Conservation (phyloP, 2,113 vertebrate species). For the Albula goreensis region DNA sequence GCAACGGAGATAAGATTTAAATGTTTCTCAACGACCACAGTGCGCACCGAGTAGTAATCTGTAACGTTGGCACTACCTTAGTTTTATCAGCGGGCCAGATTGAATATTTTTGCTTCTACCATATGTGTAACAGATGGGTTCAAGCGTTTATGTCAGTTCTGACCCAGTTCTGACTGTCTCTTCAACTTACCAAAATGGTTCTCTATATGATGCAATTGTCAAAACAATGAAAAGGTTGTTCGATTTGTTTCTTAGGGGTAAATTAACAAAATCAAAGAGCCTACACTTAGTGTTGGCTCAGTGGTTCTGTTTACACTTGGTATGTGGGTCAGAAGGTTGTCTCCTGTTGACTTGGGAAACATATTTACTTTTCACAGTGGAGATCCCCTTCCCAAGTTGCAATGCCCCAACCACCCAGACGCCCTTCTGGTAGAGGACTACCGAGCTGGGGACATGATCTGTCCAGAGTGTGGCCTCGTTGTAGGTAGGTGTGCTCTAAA, state of each 20-base stretch:
- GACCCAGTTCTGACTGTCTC: not conserved
- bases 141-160: not conserved
- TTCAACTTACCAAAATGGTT: not conserved
- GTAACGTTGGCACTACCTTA: too few relatives aligned
- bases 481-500: slow-evolving; percentile 78
- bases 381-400: slow-evolving; percentile 87
- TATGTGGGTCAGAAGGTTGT: not conserved
- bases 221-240: not conserved
- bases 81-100: not conserved
- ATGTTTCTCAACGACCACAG: too few relatives aligned
- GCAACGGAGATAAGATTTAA: too few relatives aligned
- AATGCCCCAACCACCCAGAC: slow-evolving; percentile 95
- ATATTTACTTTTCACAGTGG: slow-evolving; percentile 64
- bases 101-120: not conserved
- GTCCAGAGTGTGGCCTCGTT: slow-evolving; percentile 95
- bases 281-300: not conserved
- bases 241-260: not conserved
- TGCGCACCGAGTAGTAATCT: too few relatives aligned
- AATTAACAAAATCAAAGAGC: not conserved
- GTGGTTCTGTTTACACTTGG: not conserved
- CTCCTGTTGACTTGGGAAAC: not conserved
- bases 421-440: slow-evolving; percentile 96
- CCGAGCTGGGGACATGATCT: slow-evolving; percentile 98
- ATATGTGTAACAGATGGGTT: not conserved
- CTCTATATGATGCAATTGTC: not conserved